phyloP scores from a whole-genome alignment of 2,888 invertebrate species.

The Eustalomyia histrio region DNA sequence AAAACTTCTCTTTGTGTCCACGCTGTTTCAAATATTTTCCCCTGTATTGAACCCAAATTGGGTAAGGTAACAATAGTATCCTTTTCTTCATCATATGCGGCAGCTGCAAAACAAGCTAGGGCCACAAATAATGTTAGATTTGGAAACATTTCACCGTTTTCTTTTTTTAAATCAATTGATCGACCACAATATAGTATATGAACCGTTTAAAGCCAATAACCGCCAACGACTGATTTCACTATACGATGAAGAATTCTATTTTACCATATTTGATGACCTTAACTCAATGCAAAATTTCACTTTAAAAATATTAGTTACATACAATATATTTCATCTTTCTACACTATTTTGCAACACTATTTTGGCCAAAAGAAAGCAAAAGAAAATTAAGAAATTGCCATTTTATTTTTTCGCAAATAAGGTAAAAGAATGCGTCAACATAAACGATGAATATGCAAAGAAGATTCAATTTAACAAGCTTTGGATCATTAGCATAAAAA shows the following conservation, averaged over 20 bases:
- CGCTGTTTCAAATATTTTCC: slow-evolving; percentile 73
- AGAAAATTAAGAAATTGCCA: slow-evolving; percentile 30
- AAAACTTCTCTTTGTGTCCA: slow-evolving; percentile 75
- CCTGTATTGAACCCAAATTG: slow-evolving; percentile 73
- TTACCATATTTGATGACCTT: slow-evolving; percentile 37
- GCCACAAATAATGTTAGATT: slow-evolving; percentile 8
- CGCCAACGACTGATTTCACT: slow-evolving; percentile 45
- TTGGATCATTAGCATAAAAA: slow-evolving; percentile 38
- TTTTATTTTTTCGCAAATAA: slow-evolving; percentile 22
- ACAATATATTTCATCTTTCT: slow-evolving; percentile 27
- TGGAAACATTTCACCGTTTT: slow-evolving; percentile 6
- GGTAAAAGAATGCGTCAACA: slow-evolving; percentile 36
- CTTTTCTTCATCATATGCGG: slow-evolving; percentile 70
- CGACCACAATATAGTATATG: background rate
- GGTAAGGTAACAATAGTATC: slow-evolving; percentile 74
- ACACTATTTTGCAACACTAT: slow-evolving; percentile 23
- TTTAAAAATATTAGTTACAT: slow-evolving; percentile 16
- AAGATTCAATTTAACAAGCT: slow-evolving; percentile 21
- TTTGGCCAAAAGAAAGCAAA: background rate
- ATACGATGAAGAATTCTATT: slow-evolving; percentile 7
- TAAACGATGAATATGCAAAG: slow-evolving; percentile 13
- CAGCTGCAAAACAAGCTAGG: slow-evolving; percentile 14
- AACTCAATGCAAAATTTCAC: slow-evolving; percentile 47
- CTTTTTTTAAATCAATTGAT: background rate
- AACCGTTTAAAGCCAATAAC: slow-evolving; percentile 43